Evolutionary conservation across 1,140 invertebrate species (phyloP).

Genomic region (Eumaeus atala): DNA sequence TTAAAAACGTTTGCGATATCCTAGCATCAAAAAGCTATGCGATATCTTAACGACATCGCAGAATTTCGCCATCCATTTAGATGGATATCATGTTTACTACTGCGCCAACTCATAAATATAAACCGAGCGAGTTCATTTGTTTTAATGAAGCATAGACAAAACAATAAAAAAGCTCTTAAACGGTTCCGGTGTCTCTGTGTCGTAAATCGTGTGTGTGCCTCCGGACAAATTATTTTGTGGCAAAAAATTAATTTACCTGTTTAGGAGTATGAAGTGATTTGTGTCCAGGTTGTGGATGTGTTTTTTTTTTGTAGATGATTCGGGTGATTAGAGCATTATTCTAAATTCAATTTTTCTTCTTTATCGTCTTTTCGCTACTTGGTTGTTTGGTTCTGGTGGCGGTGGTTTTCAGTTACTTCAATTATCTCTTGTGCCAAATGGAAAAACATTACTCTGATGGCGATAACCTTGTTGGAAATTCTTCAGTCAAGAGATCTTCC

Average conservation of each 20-base stretch:
- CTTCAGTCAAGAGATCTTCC: no score
- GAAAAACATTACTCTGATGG: no score
- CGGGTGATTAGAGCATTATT: no score
- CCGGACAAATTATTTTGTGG: conserved; percentile 6
- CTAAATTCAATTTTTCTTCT: no score
- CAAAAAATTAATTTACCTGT: conserved; percentile 7
- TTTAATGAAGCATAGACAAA: conserved; percentile 51
- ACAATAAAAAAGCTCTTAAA: conserved; percentile 35
- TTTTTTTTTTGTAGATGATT: no score
- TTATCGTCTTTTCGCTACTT: no score
- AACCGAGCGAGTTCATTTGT: conserved; percentile 43
- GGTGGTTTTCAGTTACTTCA: no score
- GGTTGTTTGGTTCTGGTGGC: no score
- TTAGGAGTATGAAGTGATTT: background rate
- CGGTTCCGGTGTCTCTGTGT: conserved; percentile 40
- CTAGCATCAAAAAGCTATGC: background rate
- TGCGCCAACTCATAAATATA: conserved; percentile 59
- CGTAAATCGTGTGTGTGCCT: conserved; percentile 38
- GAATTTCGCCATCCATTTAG: conserved; percentile 45
- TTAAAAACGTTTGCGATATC: background rate
- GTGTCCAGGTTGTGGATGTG: no score
- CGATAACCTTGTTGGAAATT: no score
- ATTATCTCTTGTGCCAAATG: no score
- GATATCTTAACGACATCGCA: conserved; percentile 44
- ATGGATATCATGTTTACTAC: conserved; percentile 51